These are phyloP conservation scores for Tenualosa ilisha DNA, from an alignment of 2,797 vertebrate species.

Conservation along the genomic window DNA sequence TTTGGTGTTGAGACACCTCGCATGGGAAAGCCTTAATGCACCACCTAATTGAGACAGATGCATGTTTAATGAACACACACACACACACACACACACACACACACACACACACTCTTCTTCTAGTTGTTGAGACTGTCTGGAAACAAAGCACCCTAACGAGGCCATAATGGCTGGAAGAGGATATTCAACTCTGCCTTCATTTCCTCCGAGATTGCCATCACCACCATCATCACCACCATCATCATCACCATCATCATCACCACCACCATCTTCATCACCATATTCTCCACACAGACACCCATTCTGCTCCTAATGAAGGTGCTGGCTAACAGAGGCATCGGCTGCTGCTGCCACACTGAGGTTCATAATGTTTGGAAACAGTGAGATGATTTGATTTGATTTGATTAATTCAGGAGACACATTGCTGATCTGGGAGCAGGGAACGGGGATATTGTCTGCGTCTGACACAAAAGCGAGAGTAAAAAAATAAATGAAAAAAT, in stretches of 20 bases:
- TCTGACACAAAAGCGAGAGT: neutral
- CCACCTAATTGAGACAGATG: neutral
- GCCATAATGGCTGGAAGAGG: neutral
- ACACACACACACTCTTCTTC: neutral
- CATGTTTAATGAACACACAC: slow-evolving; percentile 4
- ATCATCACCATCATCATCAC: too few relatives aligned
- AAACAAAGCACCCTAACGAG: neutral
- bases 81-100: slow-evolving; percentile 9
- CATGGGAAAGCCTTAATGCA: neutral
- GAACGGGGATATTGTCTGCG: neutral
- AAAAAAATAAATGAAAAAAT: neutral
- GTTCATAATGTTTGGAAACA: neutral
- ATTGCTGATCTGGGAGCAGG: neutral
- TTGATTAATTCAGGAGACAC: neutral
- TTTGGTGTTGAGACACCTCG: neutral
- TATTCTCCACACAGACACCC: neutral
- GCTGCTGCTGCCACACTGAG: too few relatives aligned
- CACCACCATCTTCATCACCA: too few relatives aligned
- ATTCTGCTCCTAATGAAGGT: neutral
- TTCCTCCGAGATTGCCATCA: neutral
- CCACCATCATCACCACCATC: too few relatives aligned
- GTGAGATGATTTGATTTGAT: too few relatives aligned
- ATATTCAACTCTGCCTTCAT: neutral
- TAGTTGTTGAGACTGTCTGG: too few relatives aligned
- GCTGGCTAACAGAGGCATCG: neutral